Conservation (phyloP, 1,140 invertebrate genomes). For the Brachionus asplanchnoidis region DNA sequence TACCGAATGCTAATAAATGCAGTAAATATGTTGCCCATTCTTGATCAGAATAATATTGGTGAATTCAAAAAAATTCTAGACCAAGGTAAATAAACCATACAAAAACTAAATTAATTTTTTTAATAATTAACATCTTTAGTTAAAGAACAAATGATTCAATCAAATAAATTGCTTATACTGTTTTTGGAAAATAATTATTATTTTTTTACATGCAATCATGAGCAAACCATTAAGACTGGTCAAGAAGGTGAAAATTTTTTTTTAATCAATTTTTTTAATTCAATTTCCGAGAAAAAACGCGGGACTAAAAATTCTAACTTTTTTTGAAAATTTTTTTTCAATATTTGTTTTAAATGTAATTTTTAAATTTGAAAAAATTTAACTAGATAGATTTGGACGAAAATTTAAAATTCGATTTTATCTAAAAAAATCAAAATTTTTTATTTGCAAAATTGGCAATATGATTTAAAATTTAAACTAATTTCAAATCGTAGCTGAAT, state of each 20-base stretch:
- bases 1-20: neutral
- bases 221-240: neutral
- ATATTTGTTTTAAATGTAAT: too few species aligned
- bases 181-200: constrained; percentile 28
- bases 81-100: neutral
- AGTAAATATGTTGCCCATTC: neutral
- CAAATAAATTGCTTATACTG: neutral
- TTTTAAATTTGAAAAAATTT: neutral
- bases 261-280: too few species aligned
- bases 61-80: constrained; percentile 32
- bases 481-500: too few species aligned
- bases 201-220: neutral
- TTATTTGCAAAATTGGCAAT: too few species aligned
- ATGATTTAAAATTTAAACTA: too few species aligned
- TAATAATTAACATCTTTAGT: neutral
- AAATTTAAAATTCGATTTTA: too few species aligned
- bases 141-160: neutral
- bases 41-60: neutral
- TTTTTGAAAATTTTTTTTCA: too few species aligned
- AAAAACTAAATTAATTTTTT: neutral
- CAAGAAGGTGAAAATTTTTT: neutral
- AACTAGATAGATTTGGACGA: too few species aligned
- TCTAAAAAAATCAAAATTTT: too few species aligned
- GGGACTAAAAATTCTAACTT: too few species aligned
- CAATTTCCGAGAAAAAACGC: too few species aligned